These are phyloP conservation scores for Melanophora roralis DNA, from an alignment of 2,888 invertebrate genomes.

Conservation along the genomic window DNA sequence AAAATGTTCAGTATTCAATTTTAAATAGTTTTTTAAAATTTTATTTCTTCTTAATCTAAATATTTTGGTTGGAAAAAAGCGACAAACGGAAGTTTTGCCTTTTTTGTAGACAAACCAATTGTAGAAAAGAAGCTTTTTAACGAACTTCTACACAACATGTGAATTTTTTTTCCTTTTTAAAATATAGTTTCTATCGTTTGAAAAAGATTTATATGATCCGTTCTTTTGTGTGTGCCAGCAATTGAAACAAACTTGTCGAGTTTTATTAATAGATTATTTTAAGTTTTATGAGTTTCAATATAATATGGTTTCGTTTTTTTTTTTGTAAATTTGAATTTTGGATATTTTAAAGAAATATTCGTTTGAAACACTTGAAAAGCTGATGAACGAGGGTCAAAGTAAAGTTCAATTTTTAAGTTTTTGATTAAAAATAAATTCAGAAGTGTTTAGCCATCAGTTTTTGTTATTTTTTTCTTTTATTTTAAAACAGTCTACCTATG, in stretches of 20 bases:
- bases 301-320: not conserved
- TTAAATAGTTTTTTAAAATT: not conserved
- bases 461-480: no score
- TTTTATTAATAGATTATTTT: constrained; percentile 30
- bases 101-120: not conserved
- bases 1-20: not conserved
- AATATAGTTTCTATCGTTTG: not conserved
- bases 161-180: no score
- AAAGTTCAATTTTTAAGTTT: no score
- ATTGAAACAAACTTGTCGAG: not conserved
- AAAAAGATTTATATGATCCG: not conserved
- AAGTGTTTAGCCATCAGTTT: no score
- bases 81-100: constrained; percentile 9
- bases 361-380: not conserved
- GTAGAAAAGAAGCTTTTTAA: constrained; percentile 1
- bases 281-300: constrained; percentile 12
- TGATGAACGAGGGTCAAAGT: no score
- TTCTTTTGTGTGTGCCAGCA: not conserved
- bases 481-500: no score
- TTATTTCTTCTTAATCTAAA: not conserved
- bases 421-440: no score
- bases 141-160: not conserved
- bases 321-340: constrained; percentile 20
- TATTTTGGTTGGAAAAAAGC: not conserved
- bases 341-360: not conserved